Conservation (phyloP, 2,888 invertebrate genomes). For the Philereme vetulata region DNA sequence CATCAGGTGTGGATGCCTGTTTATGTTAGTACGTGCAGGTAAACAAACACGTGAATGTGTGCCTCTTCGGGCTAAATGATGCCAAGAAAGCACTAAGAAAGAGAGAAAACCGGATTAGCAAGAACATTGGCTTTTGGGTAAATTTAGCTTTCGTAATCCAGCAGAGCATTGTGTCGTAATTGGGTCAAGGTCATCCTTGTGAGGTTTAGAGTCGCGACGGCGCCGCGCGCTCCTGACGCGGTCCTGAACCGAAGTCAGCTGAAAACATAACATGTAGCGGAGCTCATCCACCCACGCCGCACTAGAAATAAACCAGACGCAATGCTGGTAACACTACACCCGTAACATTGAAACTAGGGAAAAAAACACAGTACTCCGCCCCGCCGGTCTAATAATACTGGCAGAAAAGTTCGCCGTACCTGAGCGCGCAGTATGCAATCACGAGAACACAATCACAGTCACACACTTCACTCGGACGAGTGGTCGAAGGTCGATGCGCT, state of each 20-base stretch:
- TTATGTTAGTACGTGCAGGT: background rate
- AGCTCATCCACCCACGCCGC: constrained; percentile 65
- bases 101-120: constrained; percentile 12
- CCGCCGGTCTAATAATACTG: constrained; percentile 51
- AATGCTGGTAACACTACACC: constrained; percentile 76
- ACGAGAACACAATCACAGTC: constrained; percentile 76
- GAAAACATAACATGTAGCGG: constrained; percentile 56
- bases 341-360: constrained; percentile 61
- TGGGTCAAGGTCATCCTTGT: constrained; percentile 75
- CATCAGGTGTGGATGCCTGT: constrained; percentile 3
- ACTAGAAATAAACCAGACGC: constrained; percentile 77
- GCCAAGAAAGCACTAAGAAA: background rate
- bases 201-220: constrained; percentile 37
- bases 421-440: constrained; percentile 56
- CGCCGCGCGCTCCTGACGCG: constrained; percentile 40
- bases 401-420: constrained; percentile 49
- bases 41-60: constrained; percentile 14
- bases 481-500: constrained; percentile 78
- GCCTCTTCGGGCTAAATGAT: background rate
- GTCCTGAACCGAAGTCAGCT: constrained; percentile 22
- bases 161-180: constrained; percentile 45
- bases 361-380: constrained; percentile 55
- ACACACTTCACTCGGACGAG: constrained; percentile 80
- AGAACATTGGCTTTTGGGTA: constrained; percentile 21
- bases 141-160: constrained; percentile 32